These are phyloP conservation scores for Gallinago stenura DNA, from an alignment of 2,797 vertebrate species.

Conservation along the genomic window DNA sequence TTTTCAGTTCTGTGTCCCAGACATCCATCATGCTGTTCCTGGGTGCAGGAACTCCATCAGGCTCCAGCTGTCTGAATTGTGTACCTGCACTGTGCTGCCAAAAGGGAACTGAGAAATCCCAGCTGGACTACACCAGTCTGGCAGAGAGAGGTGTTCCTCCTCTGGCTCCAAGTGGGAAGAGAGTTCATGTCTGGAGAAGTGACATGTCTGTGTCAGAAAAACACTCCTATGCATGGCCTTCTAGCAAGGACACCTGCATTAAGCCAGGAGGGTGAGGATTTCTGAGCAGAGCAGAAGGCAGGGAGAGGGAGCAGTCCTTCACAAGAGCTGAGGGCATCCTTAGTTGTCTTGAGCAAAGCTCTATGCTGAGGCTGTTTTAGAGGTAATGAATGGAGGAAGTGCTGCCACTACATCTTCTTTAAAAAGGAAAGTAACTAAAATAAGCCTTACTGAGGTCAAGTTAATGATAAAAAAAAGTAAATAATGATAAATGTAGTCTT, in stretches of 20 bases:
- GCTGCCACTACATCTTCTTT: background rate
- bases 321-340: background rate
- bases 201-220: background rate
- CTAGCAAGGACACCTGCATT: background rate
- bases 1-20: background rate
- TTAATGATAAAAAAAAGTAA: background rate
- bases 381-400: background rate
- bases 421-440: background rate
- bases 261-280: background rate
- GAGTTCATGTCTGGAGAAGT: background rate
- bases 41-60: background rate
- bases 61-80: background rate
- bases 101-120: background rate
- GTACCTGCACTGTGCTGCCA: background rate
- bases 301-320: background rate
- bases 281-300: background rate
- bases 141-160: background rate
- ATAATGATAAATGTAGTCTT: background rate
- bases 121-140: background rate
- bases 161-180: background rate
- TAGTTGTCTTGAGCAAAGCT: background rate
- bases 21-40: background rate
- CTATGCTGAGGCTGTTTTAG: background rate
- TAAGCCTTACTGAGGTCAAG: background rate
- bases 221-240: background rate